Evolutionary conservation across 2,113 vertebrate species (phyloP).

Genomic region (Pristiophorus japonicus): DNA sequence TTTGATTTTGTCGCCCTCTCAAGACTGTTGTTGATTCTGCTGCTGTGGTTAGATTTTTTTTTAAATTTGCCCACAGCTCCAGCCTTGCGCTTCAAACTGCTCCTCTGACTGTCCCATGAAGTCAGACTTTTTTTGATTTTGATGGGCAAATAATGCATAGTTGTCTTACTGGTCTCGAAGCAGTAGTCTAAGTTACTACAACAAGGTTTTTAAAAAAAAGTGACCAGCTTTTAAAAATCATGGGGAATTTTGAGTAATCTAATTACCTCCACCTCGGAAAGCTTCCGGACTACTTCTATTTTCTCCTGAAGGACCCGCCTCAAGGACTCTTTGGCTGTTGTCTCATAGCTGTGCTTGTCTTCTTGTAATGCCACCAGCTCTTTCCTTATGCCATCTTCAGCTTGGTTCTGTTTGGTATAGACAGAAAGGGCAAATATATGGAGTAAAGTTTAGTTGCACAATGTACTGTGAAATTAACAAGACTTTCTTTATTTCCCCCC

Average conservation of each 20-base stretch:
- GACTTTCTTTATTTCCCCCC: neutral
- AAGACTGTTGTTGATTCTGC: too few species aligned
- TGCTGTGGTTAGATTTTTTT: too few species aligned
- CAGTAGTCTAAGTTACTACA: neutral
- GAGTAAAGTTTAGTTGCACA: neutral
- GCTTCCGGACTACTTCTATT: slow-evolving; percentile 94
- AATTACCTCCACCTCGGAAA: slow-evolving; percentile 93
- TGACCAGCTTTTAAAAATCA: neutral
- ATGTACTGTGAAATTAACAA: neutral
- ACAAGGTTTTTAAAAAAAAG: neutral
- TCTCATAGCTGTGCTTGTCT: slow-evolving; percentile 98
- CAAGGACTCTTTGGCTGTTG: slow-evolving; percentile 97
- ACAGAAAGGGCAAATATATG: slow-evolving; percentile 36
- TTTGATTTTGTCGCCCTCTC: too few species aligned
- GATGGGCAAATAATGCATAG: too few species aligned
- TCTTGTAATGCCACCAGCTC: slow-evolving; percentile 91
- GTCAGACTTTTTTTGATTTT: too few species aligned
- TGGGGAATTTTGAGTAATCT: neutral
- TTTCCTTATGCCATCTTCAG: slow-evolving; percentile 90
- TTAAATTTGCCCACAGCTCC: too few species aligned
- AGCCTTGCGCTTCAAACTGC: too few species aligned
- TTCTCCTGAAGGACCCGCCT: slow-evolving; percentile 98
- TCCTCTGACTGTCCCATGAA: too few species aligned
- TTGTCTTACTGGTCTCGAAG: neutral
- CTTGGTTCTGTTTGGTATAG: slow-evolving; percentile 73